These are phyloP conservation scores for Trileptium ribeirensis DNA, from an alignment of 2,888 invertebrate species.

Conservation along the genomic window DNA sequence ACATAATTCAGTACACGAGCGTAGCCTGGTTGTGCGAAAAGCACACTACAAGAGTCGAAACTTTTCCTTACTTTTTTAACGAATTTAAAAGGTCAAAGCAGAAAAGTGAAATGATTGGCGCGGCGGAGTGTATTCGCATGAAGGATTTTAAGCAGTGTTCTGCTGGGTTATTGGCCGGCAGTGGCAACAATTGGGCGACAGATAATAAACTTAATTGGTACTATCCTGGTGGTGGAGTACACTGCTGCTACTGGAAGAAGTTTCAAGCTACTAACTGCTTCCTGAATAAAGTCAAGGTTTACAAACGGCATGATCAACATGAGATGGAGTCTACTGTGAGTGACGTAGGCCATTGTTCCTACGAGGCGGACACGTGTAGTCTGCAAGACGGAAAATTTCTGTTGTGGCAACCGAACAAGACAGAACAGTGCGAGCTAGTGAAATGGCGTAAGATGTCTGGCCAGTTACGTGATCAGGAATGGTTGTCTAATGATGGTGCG, in stretches of 20 bases:
- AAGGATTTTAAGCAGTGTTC: neutral
- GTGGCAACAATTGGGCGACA: neutral
- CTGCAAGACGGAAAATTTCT: neutral
- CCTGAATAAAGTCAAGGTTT: neutral
- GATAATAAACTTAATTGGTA: too few relatives aligned
- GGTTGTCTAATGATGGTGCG: neutral
- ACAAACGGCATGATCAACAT: neutral
- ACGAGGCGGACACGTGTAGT: neutral
- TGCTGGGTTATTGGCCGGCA: neutral
- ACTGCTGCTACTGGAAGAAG: too few relatives aligned
- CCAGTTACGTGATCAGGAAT: neutral
- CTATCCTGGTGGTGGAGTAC: neutral
- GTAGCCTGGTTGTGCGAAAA: neutral
- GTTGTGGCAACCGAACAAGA: neutral
- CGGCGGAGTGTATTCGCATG: neutral
- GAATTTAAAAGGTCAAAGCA: too few relatives aligned
- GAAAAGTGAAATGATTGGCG: neutral
- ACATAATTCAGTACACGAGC: neutral
- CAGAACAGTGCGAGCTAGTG: neutral
- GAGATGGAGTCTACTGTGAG: neutral
- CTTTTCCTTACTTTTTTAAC: neutral
- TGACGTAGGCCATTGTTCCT: neutral
- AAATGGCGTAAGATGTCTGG: neutral
- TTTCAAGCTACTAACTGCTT: neutral
- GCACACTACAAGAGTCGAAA: neutral